These are phyloP conservation scores for Merops nubicus DNA, from an alignment of 2,113 vertebrate species.

Conservation along the genomic window DNA sequence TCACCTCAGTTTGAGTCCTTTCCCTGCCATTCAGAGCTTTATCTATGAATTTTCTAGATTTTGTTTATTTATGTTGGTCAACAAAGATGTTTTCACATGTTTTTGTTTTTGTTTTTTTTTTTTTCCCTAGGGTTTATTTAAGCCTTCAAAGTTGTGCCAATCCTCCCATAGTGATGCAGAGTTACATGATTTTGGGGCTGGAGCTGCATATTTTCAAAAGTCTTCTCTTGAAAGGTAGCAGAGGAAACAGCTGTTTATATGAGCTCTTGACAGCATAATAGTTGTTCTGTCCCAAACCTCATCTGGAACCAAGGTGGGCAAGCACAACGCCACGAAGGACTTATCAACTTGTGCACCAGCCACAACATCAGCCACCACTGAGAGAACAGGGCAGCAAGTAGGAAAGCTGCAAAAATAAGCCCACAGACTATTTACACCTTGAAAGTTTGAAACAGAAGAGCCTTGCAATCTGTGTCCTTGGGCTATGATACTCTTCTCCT, in stretches of 20 bases:
- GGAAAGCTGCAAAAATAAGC: background rate
- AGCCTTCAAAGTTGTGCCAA: background rate
- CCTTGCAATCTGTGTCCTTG: background rate
- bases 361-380: fast-evolving
- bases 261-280: fast-evolving
- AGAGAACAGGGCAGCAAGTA: background rate
- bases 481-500: background rate
- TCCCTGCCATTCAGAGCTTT: background rate
- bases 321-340: background rate
- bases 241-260: background rate
- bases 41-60: background rate
- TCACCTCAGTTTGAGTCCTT: background rate
- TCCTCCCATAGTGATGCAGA: background rate
- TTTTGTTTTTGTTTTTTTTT: background rate
- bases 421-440: background rate
- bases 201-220: background rate
- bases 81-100: background rate
- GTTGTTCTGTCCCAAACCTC: background rate
- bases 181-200: background rate
- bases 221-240: background rate
- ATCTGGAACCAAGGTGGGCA: background rate
- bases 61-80: background rate
- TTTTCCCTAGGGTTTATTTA: background rate
- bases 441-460: background rate
- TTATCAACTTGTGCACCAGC: background rate